These are phyloP conservation scores for Aphelenchoides avenae DNA, from an alignment of 1,140 invertebrate species.

Conservation along the genomic window DNA sequence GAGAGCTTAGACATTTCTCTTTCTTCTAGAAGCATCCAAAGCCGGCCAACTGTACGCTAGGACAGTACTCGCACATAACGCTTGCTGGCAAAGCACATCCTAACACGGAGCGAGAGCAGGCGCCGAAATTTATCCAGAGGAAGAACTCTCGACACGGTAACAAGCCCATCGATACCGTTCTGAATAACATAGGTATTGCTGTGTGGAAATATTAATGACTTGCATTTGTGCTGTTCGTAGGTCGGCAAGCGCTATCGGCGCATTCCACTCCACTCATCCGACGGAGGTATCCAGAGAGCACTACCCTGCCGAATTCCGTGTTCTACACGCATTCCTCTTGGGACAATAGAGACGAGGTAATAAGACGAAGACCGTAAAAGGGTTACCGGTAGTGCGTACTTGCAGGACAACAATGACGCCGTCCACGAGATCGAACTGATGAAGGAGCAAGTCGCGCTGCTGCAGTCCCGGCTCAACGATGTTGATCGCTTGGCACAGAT, in stretches of 20 bases:
- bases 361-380: not conserved
- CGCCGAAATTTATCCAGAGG: no score
- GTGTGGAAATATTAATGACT: not conserved
- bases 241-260: constrained; percentile 1
- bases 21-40: constrained; percentile 34
- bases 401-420: not conserved
- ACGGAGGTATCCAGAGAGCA: no score
- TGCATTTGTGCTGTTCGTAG: not conserved
- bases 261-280: no score
- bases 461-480: constrained; percentile 23
- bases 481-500: constrained; percentile 8
- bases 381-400: no score
- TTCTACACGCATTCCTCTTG: no score
- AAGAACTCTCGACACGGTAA: not conserved
- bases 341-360: not conserved
- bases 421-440: constrained; percentile 15
- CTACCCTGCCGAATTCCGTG: no score
- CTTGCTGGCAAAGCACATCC: constrained; percentile 40
- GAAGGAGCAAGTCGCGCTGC: constrained; percentile 29
- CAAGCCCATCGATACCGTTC: not conserved
- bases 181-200: constrained; percentile 8
- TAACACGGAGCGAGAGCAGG: constrained; percentile 22
- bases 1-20: constrained; percentile 8
- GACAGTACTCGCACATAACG: constrained; percentile 35
- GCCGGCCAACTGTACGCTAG: constrained; percentile 16